Evolutionary conservation across 2,113 vertebrate genomes (phyloP), one percentile per base, ranked within the genome.

Genomic region (Psittacus erithacus): DNA sequence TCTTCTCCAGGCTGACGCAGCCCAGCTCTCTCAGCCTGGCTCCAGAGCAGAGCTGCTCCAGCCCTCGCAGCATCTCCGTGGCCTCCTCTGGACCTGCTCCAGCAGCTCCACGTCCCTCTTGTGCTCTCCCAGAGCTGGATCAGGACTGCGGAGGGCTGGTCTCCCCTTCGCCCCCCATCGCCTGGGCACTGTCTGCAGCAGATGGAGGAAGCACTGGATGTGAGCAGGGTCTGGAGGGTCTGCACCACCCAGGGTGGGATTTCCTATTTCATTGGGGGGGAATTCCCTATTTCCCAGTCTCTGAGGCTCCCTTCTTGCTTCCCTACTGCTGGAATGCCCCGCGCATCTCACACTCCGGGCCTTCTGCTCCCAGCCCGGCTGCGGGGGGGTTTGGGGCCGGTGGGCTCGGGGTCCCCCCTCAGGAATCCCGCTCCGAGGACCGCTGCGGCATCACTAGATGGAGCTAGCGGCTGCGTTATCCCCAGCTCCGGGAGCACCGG

Each of bases 391-490:
- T 76, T 33, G 62, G 57, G 76, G 15, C 2, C 1, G 2, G 6
- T 4, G 70, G 74, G 41, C 71, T 57, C 33, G 2, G 33, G 10
- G 4, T 25, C 46, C 52, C 12, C 47, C 10, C 11, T 13, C 49
- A 5, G 33, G 52, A 33, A 82, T 33, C 22, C 25, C 33, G 31
- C 12, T 2, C 3, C 1, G 43, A 29, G 59, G 17, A 22, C n/a
- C 2, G 2, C 59, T 4, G 8, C 24, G 2, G 53, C 85, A 96
- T 95, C 96, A 96, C 96, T 97, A 97, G 96, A 64, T 97, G 96
- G 96, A 95, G 96, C 96, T 97, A 84, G 88, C n/a, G 95, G 23
- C 81, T 86, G 85, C 14, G 7, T 97, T 97, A 96, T 96, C 62
- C 75, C 29, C 3, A 52, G 87, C 77, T 82, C 8, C 81, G 1